These are phyloP conservation scores for Ectemnius cavifrons DNA, from an alignment of 2,888 invertebrate species.

Conservation along the genomic window DNA sequence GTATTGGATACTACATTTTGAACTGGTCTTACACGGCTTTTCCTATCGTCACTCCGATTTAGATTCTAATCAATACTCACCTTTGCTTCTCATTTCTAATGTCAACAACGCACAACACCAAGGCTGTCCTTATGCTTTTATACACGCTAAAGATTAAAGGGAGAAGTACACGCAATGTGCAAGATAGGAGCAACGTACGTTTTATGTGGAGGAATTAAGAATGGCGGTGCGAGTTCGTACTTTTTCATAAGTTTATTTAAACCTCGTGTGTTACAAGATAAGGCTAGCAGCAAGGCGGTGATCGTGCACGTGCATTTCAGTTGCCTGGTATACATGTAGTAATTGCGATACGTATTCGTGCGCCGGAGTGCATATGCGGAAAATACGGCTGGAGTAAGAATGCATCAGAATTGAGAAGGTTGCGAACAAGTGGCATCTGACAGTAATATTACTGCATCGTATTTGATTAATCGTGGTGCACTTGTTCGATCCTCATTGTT, in stretches of 20 bases:
- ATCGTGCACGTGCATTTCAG: constrained; percentile 68
- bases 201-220: neutral
- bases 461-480: constrained; percentile 29
- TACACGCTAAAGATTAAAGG: neutral
- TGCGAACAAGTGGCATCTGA: constrained; percentile 30
- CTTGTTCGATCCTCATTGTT: neutral
- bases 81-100: too few species aligned
- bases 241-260: constrained; percentile 66
- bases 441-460: constrained; percentile 21
- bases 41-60: too few species aligned
- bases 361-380: constrained; percentile 36
- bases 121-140: too few species aligned
- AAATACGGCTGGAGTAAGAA: constrained; percentile 29
- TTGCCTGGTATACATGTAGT: constrained; percentile 28
- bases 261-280: constrained; percentile 70
- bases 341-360: constrained; percentile 33
- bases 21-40: too few species aligned
- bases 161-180: neutral
- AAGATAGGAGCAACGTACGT: neutral
- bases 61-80: too few species aligned
- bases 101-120: too few species aligned
- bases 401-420: constrained; percentile 24
- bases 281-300: constrained; percentile 71
- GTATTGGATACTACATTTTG: neutral
- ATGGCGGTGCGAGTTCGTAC: neutral